Percentiles rank a stretch among this genome's conserved stretches.
Evolutionary conservation across 2,888 invertebrate species (phyloP).

Genomic region (Blera fallax): DNA sequence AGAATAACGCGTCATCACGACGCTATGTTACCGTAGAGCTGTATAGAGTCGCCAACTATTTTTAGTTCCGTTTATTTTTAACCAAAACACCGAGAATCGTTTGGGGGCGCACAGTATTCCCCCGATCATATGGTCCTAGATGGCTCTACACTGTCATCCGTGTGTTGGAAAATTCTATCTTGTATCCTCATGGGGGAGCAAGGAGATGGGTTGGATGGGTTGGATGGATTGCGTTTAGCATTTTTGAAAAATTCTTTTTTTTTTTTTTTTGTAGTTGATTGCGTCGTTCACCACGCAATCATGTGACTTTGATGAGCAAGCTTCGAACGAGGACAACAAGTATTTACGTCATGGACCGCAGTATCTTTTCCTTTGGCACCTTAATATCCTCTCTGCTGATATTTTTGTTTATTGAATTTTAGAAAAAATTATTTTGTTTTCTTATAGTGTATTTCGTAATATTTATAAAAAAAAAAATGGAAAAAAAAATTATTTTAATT

Average conservation of each 20-base stretch:
- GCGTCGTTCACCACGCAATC: slow-evolving; percentile 21
- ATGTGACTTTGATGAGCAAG: slow-evolving; percentile 18
- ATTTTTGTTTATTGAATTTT: not conserved
- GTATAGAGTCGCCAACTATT: slow-evolving; percentile 15
- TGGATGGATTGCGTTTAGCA: slow-evolving; percentile 4
- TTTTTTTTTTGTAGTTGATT: slow-evolving; percentile 26
- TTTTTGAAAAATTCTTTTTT: slow-evolving; percentile 21
- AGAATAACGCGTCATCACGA: slow-evolving; percentile 51
- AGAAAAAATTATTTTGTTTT: not conserved
- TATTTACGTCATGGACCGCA: slow-evolving; percentile 15
- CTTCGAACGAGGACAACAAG: not conserved
- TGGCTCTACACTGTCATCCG: slow-evolving; percentile 16
- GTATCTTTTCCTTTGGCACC: not conserved
- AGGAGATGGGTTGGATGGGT: not conserved
- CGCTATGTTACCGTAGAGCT: not conserved
- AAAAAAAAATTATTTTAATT: not conserved
- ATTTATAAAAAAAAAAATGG: not conserved
- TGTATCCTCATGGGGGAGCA: slow-evolving; percentile 1
- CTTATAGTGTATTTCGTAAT: slow-evolving; percentile 18
- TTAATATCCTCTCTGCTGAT: not conserved
- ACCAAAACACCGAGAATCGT: not conserved
- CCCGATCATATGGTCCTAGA: slow-evolving; percentile 28
- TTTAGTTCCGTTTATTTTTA: slow-evolving; percentile 59
- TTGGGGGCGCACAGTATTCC: not conserved
- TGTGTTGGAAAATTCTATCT: slow-evolving; percentile 32